Percentiles rank a stretch among this genome's conserved stretches.
Evolutionary conservation across 1,140 invertebrate species (phyloP).

Genomic region (Oncopodura yosiiana): DNA sequence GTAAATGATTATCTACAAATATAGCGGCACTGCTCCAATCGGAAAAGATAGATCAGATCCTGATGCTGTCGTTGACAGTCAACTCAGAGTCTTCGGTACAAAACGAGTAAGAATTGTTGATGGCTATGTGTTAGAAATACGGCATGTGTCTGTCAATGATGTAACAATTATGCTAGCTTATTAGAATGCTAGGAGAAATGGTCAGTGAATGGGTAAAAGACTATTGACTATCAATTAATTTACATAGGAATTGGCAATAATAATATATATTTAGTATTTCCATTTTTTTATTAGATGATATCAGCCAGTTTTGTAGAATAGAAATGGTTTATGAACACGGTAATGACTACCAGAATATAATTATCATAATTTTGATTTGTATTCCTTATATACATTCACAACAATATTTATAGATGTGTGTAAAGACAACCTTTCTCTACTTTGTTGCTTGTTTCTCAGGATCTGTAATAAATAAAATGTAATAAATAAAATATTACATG

Average conservation of each 20-base stretch:
- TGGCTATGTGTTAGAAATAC: not conserved
- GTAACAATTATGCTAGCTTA: not conserved
- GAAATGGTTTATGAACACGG: too few species aligned
- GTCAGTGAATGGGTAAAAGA: not conserved
- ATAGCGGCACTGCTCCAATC: slow-evolving; percentile 39
- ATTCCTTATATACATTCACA: not conserved
- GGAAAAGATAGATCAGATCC: slow-evolving; percentile 41
- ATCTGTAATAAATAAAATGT: slow-evolving; percentile 54
- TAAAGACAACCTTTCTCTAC: slow-evolving; percentile 34
- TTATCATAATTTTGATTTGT: not conserved
- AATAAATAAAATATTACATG: slow-evolving; percentile 14
- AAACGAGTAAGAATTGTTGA: not conserved
- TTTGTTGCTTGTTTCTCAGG: slow-evolving; percentile 60
- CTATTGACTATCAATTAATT: slow-evolving; percentile 34
- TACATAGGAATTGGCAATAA: too few species aligned
- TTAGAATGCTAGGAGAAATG: not conserved
- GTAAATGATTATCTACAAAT: slow-evolving; percentile 5
- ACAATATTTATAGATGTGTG: not conserved
- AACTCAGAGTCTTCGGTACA: slow-evolving; percentile 37
- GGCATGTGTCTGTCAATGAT: slow-evolving; percentile 1
- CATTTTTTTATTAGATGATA: too few species aligned
- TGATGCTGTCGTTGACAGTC: slow-evolving; percentile 41
- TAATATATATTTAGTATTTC: too few species aligned
- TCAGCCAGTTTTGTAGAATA: too few species aligned
- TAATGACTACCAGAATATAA: not conserved